Conservation (phyloP, 2,113 vertebrate species). For the Macquaria australasica region DNA sequence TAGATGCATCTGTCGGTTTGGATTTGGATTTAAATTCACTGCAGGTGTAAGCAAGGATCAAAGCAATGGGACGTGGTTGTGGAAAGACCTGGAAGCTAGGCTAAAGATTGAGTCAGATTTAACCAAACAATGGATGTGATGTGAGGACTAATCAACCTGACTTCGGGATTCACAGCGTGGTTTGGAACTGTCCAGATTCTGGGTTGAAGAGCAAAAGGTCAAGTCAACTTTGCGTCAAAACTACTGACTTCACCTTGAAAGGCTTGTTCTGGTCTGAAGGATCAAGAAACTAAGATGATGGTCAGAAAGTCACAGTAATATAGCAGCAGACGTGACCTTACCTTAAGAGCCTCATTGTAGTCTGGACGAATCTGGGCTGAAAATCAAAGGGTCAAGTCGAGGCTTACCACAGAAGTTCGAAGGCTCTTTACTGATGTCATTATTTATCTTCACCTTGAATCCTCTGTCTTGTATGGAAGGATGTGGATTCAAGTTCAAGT, state of each 20-base stretch:
- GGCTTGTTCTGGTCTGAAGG: slow-evolving; percentile 5
- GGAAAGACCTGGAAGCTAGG: slow-evolving; percentile 23
- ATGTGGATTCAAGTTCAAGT: slow-evolving; percentile 30
- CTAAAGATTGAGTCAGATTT: slow-evolving; percentile 43
- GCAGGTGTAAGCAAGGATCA: slow-evolving; percentile 43
- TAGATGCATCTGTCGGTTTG: slow-evolving; percentile 41
- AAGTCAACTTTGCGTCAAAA: slow-evolving; percentile 11
- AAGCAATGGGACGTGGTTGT: slow-evolving; percentile 18
- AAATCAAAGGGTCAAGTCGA: not conserved
- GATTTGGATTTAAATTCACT: slow-evolving; percentile 43
- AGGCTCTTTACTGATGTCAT: slow-evolving; percentile 48
- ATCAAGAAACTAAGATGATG: not conserved
- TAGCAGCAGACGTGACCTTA: not conserved
- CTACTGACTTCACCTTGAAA: not conserved
- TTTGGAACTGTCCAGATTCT: slow-evolving; percentile 4
- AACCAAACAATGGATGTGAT: slow-evolving; percentile 7
- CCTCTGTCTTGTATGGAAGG: not conserved
- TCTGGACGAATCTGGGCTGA: not conserved
- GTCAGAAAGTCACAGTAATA: not conserved
- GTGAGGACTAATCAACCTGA: slow-evolving; percentile 11
- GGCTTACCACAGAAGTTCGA: not conserved
- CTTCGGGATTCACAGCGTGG: slow-evolving; percentile 25
- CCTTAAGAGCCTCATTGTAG: not conserved
- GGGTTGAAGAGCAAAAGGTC: slow-evolving; percentile 21
- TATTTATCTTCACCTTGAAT: slow-evolving; percentile 22